Evolutionary conservation across 2,113 vertebrate species (phyloP), one percentile per base, ranked within the genome.

Genomic region (Bolborhynchus lineola): DNA sequence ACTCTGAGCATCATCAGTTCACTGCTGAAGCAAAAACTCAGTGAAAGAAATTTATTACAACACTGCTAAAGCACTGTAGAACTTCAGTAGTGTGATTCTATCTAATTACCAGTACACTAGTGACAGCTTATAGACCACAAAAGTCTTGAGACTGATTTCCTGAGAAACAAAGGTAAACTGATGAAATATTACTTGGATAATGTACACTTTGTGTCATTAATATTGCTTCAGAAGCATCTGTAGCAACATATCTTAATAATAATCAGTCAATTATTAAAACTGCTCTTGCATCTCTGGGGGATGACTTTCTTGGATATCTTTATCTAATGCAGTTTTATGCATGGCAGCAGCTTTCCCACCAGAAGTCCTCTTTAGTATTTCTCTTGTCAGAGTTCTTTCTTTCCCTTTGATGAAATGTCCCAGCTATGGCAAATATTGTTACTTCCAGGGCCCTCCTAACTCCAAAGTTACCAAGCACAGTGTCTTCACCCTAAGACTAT

Each of bases 391-490:
- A 26, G 55, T 71, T 92, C 77, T 83, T 89, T 83, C 70, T 87
- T 63, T 64, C n/a, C 60, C 26, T 86, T 85, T 85, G 80, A 72
- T 83, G 49, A 96, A 59, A 60, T 87, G 59, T 75, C 89, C 82
- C 93, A 94, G 68, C 88, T 92, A 79, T 60, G 95, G 96, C 96
- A 97, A 85, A 96, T 59, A 55, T 77, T 81, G 70, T 97, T 97
- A 96, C 74, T 88, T 96, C 92, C 89, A 92, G 69, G 67, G 52
- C n/a, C 17, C 37, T 94, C 55, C 87, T 26, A 77, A 39, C 65
- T 60, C 42, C 74, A 18, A 17, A 92, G 35, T 92, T 74, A 74
- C 76, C 84, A 89, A 94, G 79, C 44, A 33, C 9, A 0, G 55
- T n/a, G 67, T 64, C 72, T 92, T 95, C 63, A 55, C 18, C 67